Base-by-base conservation (phyloP, 2,888 invertebrate genomes). In the Spisula solida region DNA sequence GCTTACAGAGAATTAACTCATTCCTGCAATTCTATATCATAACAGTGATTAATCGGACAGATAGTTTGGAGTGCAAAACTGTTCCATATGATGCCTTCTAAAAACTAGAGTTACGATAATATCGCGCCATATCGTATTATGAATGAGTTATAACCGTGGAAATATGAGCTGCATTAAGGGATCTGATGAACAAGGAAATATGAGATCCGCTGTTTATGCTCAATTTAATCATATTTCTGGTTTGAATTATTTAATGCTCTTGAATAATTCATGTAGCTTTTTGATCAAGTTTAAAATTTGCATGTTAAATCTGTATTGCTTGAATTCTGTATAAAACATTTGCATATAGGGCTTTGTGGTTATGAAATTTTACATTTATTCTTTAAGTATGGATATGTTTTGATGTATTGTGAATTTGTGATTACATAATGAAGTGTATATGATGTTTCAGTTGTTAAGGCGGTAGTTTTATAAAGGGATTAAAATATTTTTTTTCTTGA, bases 261-360 rank as follows among this genome's bases (percentile, higher is more conserved):
- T 83, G 75, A 83, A 83, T 83, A 48, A 83, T 75, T 83, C 83
- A 75, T 34, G 29, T 16, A 1, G 75, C 51, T 83, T 48, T 83
- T 83, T 48, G 75, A 83, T 83, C 31, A 75, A 34, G 34, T 75
- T 34, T 18, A 75, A 75, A 34, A 75, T 75, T 75, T 34, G 75
- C 75, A 75, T 75, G 16, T 2, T 75, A 34, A 75, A 75, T 75
- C 75, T 34, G 29, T 34, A 34, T 31, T 75, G 4, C 75, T 34
- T 0, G 31, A 75, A 31, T 34, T 34, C 16, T 34, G 29, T 14
- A 1, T 12, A 31, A 31, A 2, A 16, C 31, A 75, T 75, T 75
- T 75, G 31, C 34, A 34, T 75, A 34, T 31, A 41, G 18, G 75
- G 1, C 34, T 16, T 75, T 75, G 31, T 75, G 12, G 29, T 75